Percentiles rank a stretch among this genome's conserved stretches.
These are phyloP conservation scores for Lordiphosa clarofinis DNA, from an alignment of 1,140 invertebrate genomes.

Conservation along the genomic window DNA sequence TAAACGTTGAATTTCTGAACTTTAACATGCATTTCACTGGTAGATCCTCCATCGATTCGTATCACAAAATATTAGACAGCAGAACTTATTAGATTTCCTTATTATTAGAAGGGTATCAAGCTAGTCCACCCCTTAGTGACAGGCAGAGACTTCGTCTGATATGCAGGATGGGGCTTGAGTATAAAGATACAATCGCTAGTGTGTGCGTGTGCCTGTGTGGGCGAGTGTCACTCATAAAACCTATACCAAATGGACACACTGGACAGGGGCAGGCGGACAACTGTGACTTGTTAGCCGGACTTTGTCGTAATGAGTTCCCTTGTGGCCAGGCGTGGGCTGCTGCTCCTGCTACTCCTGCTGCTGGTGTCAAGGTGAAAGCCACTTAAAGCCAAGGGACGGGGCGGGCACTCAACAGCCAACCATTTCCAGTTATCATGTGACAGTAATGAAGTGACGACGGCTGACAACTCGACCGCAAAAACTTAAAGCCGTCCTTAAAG, in stretches of 20 bases:
- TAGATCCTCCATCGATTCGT: too few relatives aligned
- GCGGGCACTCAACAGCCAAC: conserved; percentile 14
- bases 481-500: background rate
- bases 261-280: background rate
- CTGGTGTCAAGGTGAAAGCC: conserved; percentile 44
- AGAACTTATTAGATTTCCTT: too few relatives aligned
- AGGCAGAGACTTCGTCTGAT: background rate
- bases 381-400: conserved; percentile 45
- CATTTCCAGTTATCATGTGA: conserved; percentile 56
- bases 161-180: background rate
- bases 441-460: conserved; percentile 53
- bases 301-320: conserved; percentile 54
- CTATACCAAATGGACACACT: conserved; percentile 38
- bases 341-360: background rate
- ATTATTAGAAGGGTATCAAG: background rate
- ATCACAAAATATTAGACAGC: too few relatives aligned
- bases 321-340: conserved; percentile 22
- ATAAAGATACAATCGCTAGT: conserved; percentile 12
- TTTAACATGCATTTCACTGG: too few relatives aligned
- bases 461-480: conserved; percentile 47
- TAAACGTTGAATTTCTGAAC: too few relatives aligned
- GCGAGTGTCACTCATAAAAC: conserved; percentile 41
- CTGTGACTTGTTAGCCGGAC: conserved; percentile 47
- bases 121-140: background rate
- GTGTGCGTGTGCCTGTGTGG: conserved; percentile 1